Conservation (phyloP, 2,797 vertebrate species). For the Astyanax mexicanus region DNA sequence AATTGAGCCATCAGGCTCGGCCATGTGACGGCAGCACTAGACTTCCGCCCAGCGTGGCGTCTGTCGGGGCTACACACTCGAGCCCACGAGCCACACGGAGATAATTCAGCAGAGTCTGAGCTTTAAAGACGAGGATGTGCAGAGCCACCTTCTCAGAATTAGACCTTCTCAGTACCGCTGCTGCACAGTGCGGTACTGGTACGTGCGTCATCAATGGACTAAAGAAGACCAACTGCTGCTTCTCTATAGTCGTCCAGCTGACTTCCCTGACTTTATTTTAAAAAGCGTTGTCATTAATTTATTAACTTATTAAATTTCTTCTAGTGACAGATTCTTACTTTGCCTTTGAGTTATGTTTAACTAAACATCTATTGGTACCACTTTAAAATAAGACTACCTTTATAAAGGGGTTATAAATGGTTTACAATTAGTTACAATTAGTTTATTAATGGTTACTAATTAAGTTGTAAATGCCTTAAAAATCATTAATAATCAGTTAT, state of each 20-base stretch:
- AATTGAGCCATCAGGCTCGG: slow-evolving; percentile 62
- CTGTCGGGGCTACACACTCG: slow-evolving; percentile 33
- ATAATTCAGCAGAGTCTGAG: slow-evolving; percentile 9
- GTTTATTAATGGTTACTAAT: too few relatives aligned
- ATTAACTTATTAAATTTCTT: background rate
- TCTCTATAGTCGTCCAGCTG: background rate
- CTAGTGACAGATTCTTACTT: too few relatives aligned
- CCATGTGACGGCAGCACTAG: slow-evolving; percentile 43
- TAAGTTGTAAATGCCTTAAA: too few relatives aligned
- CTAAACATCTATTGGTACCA: too few relatives aligned
- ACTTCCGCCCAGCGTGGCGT: slow-evolving; percentile 25
- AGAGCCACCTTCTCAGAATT: background rate
- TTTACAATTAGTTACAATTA: too few relatives aligned
- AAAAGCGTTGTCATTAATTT: background rate
- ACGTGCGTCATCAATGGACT: background rate
- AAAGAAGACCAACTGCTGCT: background rate
- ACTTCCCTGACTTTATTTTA: background rate
- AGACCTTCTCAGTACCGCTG: background rate
- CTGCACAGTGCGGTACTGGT: background rate
- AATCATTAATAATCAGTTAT: too few relatives aligned
- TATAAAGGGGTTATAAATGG: too few relatives aligned
- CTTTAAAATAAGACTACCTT: too few relatives aligned
- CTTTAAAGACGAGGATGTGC: slow-evolving; percentile 1
- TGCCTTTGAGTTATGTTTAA: too few relatives aligned
- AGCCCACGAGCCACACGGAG: slow-evolving; percentile 26